A percentile compares a stretch with the other conserved stretches of the same genome.
These are phyloP conservation scores for Apeira syringaria DNA, from an alignment of 2,888 invertebrate genomes.

Conservation along the genomic window DNA sequence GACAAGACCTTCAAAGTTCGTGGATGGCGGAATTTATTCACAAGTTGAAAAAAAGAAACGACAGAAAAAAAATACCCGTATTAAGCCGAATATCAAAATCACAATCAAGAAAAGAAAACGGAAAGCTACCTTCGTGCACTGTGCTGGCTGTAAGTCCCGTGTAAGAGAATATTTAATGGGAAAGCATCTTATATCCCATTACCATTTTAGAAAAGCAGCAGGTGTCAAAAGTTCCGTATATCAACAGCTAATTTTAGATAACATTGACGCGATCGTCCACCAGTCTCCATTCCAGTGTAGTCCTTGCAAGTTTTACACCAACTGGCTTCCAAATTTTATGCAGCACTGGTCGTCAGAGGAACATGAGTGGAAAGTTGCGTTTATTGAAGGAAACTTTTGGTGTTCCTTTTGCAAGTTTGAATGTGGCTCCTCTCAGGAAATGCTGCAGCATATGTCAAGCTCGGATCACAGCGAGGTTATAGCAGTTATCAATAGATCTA, in stretches of 20 bases:
- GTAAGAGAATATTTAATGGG: conserved; percentile 89
- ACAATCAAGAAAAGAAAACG: conserved; percentile 77
- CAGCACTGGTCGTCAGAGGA: conserved; percentile 88
- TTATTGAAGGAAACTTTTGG: conserved; percentile 85
- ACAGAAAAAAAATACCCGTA: conserved; percentile 34
- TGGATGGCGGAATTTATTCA: conserved; percentile 56
- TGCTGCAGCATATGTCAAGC: conserved; percentile 87
- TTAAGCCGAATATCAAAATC: conserved; percentile 44
- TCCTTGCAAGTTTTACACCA: conserved; percentile 93
- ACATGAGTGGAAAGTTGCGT: conserved; percentile 79
- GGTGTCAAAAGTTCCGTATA: conserved; percentile 82
- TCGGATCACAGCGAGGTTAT: conserved; percentile 88
- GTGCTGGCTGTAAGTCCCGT: conserved; percentile 88
- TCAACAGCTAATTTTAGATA: conserved; percentile 87
- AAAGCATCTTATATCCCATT: conserved; percentile 93
- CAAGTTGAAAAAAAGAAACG: conserved; percentile 47
- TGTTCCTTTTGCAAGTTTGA: conserved; percentile 90
- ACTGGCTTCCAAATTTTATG: conserved; percentile 87
- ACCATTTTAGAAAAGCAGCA: conserved; percentile 90
- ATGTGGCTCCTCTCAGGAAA: conserved; percentile 84
- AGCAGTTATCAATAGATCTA: conserved; percentile 90
- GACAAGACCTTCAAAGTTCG: conserved; percentile 60
- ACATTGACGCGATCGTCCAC: conserved; percentile 90
- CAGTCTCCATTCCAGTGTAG: conserved; percentile 94
- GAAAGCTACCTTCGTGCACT: conserved; percentile 84